phyloP scores from a whole-genome alignment of 2,113 vertebrate species.

The Felis chaus region DNA sequence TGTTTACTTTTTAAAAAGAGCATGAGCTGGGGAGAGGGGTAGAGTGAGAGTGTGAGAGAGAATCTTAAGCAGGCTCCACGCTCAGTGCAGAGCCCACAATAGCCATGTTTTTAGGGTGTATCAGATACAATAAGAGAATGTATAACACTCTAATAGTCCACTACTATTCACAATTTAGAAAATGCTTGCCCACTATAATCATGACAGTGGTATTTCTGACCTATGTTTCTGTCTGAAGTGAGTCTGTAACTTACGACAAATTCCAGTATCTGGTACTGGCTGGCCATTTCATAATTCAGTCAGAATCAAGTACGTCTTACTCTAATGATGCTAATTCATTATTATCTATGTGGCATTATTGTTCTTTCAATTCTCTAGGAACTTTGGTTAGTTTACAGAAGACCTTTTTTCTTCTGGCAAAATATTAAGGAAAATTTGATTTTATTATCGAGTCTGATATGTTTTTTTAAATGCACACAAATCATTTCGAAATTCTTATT shows the following conservation, averaged over 20 bases:
- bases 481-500: neutral
- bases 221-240: neutral
- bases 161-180: neutral
- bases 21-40: too few species aligned
- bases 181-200: neutral
- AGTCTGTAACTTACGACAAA: neutral
- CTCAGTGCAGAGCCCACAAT: too few species aligned
- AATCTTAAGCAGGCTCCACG: too few species aligned
- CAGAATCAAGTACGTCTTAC: neutral
- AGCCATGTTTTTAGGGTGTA: neutral
- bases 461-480: neutral
- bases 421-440: constrained; percentile 28
- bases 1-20: too few species aligned
- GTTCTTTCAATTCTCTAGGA: neutral
- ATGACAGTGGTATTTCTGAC: neutral
- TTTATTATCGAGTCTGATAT: neutral
- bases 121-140: neutral
- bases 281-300: neutral
- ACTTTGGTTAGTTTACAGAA: neutral
- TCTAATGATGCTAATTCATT: neutral
- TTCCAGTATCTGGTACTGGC: neutral
- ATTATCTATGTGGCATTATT: neutral
- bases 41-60: too few species aligned
- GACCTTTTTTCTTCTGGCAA: neutral
- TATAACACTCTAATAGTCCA: neutral